Base-by-base conservation (phyloP, 2,888 invertebrate species). In the Lobophora halterata region DNA sequence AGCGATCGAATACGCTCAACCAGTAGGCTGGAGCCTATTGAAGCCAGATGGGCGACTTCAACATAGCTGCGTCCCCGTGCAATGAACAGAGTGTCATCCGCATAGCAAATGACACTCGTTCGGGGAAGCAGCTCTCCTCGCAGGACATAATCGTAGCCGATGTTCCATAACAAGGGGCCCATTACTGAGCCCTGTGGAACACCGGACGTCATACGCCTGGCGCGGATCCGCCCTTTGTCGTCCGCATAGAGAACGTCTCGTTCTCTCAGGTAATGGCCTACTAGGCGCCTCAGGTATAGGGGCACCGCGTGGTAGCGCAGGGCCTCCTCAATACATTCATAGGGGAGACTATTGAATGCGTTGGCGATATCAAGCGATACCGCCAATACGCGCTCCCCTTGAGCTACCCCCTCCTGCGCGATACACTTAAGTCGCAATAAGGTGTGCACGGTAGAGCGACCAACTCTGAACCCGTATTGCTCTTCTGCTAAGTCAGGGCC, bases 281-380 rank as follows among this genome's bases (percentile, higher is more conserved):
- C 7, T 8, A 27, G 14, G 5, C 17, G 2, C 2, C 27, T 7
- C 9, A 27, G 9, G 8, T 32, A 39, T 10, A n/a, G 11, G 7
- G 39, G 39, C 16, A 32, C 21, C 21, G 19, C 8, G 14, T 27
- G 28, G 17, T 21, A 32, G n/a, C n/a, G n/a, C n/a, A 39, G 39
- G 14, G 27, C 39, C 32, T 39, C 31, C 13, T n/a, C 5, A 2
- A 39, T 24, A 4, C 19, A 8, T 14, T 19, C 27, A 13, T 21
- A 26, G 3, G 39, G 39, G n/a, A n/a, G n/a, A n/a, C n/a, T n/a
- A n/a, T n/a, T n/a, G 16, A 32, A 39, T 7, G 37, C 25, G 10
- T 31, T 38, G 9, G 17, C 30, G 2, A 30, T 18, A 12, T 36
- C 36, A 5, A 36, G 16, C 5, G 36, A 36, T 3, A 37, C 18